phyloP scores from a whole-genome alignment of 2,888 invertebrate genomes.

The Trichogramma dendrolimi region DNA sequence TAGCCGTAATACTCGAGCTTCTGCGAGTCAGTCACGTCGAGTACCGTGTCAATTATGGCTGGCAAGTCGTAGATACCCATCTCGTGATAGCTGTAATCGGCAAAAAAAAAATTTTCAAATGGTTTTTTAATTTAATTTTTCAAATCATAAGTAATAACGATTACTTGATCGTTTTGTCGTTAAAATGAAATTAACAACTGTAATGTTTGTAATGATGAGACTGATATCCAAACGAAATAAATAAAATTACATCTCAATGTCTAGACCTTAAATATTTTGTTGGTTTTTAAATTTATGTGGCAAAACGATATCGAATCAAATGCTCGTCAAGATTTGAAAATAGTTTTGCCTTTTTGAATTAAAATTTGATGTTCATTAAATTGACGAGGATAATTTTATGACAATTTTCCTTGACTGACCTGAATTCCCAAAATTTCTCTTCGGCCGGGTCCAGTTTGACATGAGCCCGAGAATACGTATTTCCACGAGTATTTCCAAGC shows the following conservation, averaged over 20 bases:
- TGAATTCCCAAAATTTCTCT: conserved; percentile 24
- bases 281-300: no score
- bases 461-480: conserved; percentile 25
- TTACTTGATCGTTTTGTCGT: neutral
- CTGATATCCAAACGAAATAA: neutral
- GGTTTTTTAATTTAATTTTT: neutral
- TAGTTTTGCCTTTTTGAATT: no score
- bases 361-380: no score
- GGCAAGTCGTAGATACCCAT: conserved; percentile 81
- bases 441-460: conserved; percentile 16
- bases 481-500: conserved; percentile 25
- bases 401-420: neutral
- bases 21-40: conserved; percentile 54
- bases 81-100: conserved; percentile 71
- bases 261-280: no score
- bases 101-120: neutral
- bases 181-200: no score
- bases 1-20: conserved; percentile 75
- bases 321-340: no score
- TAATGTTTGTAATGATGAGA: neutral
- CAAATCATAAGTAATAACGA: neutral
- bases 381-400: neutral
- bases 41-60: conserved; percentile 71
- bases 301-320: no score
- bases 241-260: neutral